Percentiles rank a stretch among this genome's conserved stretches.
Conservation (phyloP, 2,888 invertebrate genomes). For the Yponomeuta malinellus region DNA sequence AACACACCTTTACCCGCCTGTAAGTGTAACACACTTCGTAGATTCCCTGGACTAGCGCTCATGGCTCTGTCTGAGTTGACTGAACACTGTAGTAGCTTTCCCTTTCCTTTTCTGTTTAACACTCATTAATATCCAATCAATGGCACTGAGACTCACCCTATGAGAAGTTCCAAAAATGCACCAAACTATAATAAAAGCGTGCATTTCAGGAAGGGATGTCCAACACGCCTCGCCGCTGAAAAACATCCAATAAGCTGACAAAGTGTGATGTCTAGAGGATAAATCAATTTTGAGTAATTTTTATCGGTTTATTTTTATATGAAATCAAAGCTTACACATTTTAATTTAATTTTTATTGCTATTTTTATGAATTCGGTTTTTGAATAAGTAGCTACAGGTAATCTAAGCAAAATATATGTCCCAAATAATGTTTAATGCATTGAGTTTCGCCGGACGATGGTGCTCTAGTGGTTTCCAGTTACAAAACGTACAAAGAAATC, state of each 20-base stretch:
- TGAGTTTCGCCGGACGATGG: no score
- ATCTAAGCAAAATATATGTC: constrained; percentile 3
- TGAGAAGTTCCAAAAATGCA: background rate
- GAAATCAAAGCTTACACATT: constrained; percentile 6
- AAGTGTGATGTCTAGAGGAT: background rate
- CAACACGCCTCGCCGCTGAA: constrained; percentile 39
- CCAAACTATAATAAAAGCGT: background rate
- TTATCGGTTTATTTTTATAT: background rate
- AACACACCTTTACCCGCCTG: no score
- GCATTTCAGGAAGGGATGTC: constrained; percentile 68
- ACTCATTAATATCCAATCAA: background rate
- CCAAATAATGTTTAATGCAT: constrained; percentile 8
- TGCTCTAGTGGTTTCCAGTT: no score
- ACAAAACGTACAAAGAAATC: no score
- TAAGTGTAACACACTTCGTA: no score
- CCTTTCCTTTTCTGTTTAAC: background rate
- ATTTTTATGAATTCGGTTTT: constrained; percentile 26
- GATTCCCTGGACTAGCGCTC: no score
- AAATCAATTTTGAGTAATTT: background rate
- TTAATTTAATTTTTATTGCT: constrained; percentile 29
- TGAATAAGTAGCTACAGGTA: background rate
- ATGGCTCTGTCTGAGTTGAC: no score
- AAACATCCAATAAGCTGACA: constrained; percentile 2
- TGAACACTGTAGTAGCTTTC: background rate
- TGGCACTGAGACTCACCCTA: background rate